Conservation (phyloP, 2,888 invertebrate species). For the Epinotia bilunana region DNA sequence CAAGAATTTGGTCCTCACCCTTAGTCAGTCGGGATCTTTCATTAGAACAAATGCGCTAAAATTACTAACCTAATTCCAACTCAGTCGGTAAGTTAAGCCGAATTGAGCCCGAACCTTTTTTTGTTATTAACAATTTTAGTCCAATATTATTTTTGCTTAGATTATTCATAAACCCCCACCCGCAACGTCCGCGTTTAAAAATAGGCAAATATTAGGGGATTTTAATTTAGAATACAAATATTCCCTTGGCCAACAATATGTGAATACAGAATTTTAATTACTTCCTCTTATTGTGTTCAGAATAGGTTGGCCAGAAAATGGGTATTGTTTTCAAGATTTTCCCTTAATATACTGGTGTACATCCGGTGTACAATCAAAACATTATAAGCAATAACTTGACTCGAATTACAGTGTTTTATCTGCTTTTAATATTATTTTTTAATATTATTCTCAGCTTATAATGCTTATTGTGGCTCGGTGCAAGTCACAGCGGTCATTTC, state of each 20-base stretch:
- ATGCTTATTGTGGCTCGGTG: too few species aligned
- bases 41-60: too few species aligned
- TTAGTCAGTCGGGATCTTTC: too few species aligned
- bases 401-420: background rate
- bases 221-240: conserved; percentile 36
- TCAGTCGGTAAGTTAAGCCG: background rate
- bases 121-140: background rate
- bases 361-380: conserved; percentile 21
- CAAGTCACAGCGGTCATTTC: too few species aligned
- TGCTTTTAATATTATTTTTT: background rate
- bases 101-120: background rate
- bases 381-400: conserved; percentile 21
- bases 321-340: conserved; percentile 69
- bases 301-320: conserved; percentile 52
- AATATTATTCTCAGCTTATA: too few species aligned
- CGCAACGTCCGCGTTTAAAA: conserved; percentile 12
- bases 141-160: background rate
- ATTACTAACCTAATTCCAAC: too few species aligned
- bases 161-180: background rate
- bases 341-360: conserved; percentile 56
- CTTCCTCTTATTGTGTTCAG: conserved; percentile 53
- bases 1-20: too few species aligned
- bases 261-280: conserved; percentile 58
- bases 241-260: conserved; percentile 46
- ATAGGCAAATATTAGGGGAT: conserved; percentile 19